Percentiles rank a stretch among this genome's conserved stretches.
Evolutionary conservation across 2,797 vertebrate species (phyloP).

Genomic region (Phoebastria nigripes): DNA sequence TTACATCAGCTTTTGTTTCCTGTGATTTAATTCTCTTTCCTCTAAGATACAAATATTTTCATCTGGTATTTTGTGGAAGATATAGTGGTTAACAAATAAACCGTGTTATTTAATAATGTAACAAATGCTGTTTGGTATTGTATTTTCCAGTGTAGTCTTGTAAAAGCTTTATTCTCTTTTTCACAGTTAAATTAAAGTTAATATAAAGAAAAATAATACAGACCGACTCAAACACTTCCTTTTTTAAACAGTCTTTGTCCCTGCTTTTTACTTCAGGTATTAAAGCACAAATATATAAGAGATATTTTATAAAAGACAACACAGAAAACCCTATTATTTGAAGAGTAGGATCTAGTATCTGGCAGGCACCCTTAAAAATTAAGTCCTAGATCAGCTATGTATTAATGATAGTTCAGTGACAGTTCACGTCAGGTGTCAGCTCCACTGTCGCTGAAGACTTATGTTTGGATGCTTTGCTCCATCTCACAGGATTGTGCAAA

Average conservation of each 20-base stretch:
- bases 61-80: neutral
- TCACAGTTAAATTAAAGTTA: neutral
- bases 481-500: neutral
- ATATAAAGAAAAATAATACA: neutral
- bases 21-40: neutral
- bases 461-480: neutral
- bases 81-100: neutral
- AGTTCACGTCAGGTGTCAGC: neutral
- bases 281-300: neutral
- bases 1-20: neutral
- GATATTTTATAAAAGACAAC: neutral
- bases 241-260: neutral
- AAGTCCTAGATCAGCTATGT: neutral
- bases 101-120: neutral
- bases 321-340: neutral
- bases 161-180: neutral
- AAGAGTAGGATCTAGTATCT: neutral
- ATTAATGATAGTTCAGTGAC: neutral
- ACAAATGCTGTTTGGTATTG: neutral
- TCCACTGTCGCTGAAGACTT: neutral
- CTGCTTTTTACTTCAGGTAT: neutral
- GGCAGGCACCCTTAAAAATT: neutral
- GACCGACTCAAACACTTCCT: neutral
- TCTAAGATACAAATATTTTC: neutral
- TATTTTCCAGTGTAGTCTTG: neutral